Evolutionary conservation across 1,140 invertebrate genomes (phyloP), one percentile per base, ranked within the genome.

Genomic region (Camponotus pennsylvanicus): DNA sequence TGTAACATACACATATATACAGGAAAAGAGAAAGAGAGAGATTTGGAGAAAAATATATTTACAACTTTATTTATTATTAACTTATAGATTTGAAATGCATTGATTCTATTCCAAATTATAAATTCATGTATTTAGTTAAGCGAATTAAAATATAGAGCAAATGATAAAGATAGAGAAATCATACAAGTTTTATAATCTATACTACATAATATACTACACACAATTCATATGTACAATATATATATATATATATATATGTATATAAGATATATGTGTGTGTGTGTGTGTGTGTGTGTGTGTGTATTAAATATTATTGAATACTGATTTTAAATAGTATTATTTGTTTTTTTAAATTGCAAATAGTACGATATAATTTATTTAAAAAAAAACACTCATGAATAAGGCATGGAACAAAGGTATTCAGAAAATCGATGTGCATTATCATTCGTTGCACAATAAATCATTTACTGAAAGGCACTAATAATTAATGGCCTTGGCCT

Each of bases 401-500:
- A 27, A 27, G 27, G 27, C 27, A 27, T 27, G 27, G 27, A 27
- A 66, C 42, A 67, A 67, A 52, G 32, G 13, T 45, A 52, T 64
- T 77, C n/a, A 18, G 21, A 8, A 67, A n/a, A 13, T 21, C 13
- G 32, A 55, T 34, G 21, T 40, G 34, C 21, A 13, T 18, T 42
- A 57, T 79, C 57, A 32, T 45, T n/a, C 37, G 15, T 61, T 75
- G 37, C 45, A 57, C 34, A 63, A 75, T 69, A 34, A 83, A 73
- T 83, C 32, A 49, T 75, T 83, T 83, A 32, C 69, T 49, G 57
- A 73, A 83, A 52, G 42, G 32, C 69, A 40, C 13, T 52, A 34
- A 83, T 75, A 61, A 73, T 83, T 83, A 75, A 83, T 75, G 79
- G n/a, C 27, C 69, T 63, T 49, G 85, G 66, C 84, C 78, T 71